Evolutionary conservation across 2,888 invertebrate genomes (phyloP).

Genomic region (Allophyes oxyacanthae): DNA sequence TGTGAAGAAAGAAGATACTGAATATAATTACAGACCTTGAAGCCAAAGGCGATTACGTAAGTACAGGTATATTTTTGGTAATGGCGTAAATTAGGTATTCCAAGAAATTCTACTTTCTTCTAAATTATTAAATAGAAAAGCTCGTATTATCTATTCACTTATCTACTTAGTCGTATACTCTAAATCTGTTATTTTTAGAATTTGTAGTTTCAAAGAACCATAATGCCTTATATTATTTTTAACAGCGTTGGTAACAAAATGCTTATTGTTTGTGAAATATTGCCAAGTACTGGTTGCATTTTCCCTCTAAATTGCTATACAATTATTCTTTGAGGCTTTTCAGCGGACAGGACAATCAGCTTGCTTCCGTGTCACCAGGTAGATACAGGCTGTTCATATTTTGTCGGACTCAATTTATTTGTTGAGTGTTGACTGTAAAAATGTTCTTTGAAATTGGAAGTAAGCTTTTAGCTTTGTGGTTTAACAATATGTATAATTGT

Average conservation of each 20-base stretch:
- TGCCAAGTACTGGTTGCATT: conserved; percentile 1
- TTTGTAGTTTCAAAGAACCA: conserved; percentile 1
- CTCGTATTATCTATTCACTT: not conserved
- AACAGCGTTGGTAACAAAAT: conserved; percentile 5
- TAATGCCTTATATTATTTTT: not conserved
- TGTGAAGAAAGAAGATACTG: too few species aligned
- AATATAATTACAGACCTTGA: too few species aligned
- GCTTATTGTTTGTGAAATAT: conserved; percentile 8
- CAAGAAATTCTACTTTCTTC: too few species aligned
- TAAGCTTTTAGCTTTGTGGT: not conserved
- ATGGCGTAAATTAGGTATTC: too few species aligned
- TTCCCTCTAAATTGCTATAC: conserved; percentile 6
- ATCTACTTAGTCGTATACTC: too few species aligned
- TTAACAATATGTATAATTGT: not conserved
- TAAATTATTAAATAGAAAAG: not conserved
- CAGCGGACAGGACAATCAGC: not conserved
- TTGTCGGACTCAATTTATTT: not conserved
- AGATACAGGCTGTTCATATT: conserved; percentile 2
- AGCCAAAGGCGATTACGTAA: too few species aligned
- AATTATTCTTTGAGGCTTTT: conserved; percentile 1
- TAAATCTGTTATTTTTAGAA: not conserved
- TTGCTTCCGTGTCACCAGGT: conserved; percentile 10
- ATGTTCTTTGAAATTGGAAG: not conserved
- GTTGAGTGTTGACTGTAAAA: not conserved
- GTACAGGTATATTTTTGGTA: too few species aligned